A percentile compares a stretch with the other conserved stretches of the same genome.
Evolutionary conservation across 2,113 vertebrate genomes (phyloP).

Genomic region (Plecturocebus donacophilus): DNA sequence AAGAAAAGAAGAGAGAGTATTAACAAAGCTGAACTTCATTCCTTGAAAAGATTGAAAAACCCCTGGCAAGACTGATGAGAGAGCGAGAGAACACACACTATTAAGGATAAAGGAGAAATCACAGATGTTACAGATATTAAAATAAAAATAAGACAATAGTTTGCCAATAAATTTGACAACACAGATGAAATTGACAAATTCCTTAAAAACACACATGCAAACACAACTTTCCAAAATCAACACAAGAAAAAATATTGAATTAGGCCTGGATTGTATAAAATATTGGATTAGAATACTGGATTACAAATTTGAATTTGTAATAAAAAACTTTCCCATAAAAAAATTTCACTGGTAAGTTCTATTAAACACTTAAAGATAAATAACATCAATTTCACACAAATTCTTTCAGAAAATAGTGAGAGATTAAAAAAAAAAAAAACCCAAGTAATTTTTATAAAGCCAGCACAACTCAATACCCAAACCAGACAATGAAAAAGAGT

Average conservation of each 20-base stretch:
- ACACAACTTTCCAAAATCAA: background rate
- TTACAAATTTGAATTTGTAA: background rate
- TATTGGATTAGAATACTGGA: too few relatives aligned
- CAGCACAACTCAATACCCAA: background rate
- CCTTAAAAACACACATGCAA: background rate
- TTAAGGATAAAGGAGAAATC: background rate
- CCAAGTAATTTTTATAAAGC: background rate
- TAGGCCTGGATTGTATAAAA: background rate
- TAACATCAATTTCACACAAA: background rate
- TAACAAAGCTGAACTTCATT: background rate
- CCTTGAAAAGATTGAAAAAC: background rate
- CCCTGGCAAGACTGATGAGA: background rate
- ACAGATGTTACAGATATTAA: background rate
- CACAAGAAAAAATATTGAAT: slow-evolving; percentile 15
- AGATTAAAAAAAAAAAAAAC: background rate
- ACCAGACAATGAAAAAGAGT: background rate
- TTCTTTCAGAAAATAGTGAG: slow-evolving; percentile 36
- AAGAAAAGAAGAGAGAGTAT: background rate
- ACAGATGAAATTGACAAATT: slow-evolving; percentile 16
- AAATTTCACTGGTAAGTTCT: background rate
- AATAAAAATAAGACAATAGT: slow-evolving; percentile 23
- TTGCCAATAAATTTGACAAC: background rate
- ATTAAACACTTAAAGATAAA: slow-evolving; percentile 24
- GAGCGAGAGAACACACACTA: background rate
- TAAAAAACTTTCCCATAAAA: background rate